These are phyloP conservation scores for Sycophila texana DNA, from an alignment of 2,888 invertebrate species.

Conservation along the genomic window DNA sequence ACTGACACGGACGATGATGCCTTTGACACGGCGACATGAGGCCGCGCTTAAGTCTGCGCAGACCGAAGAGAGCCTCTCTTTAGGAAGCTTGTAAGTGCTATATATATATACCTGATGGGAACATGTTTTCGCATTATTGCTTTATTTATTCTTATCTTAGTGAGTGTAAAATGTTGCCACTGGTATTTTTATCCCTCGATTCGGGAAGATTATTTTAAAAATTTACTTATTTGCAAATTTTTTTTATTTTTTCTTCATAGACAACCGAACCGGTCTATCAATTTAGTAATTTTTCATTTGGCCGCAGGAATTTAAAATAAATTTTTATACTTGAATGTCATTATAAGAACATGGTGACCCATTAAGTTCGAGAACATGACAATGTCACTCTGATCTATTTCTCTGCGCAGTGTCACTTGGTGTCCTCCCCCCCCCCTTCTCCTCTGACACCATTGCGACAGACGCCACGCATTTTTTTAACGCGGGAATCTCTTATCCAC, in stretches of 20 bases:
- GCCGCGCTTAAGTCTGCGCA: slow-evolving; percentile 67
- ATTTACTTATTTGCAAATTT: too few relatives aligned
- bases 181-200: not conserved
- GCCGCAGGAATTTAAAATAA: too few relatives aligned
- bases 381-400: not conserved
- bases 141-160: slow-evolving; percentile 6
- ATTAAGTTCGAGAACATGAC: not conserved
- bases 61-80: slow-evolving; percentile 26
- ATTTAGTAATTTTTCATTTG: too few relatives aligned
- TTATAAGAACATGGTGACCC: not conserved
- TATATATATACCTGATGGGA: slow-evolving; percentile 28
- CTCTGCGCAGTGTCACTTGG: slow-evolving; percentile 4
- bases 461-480: slow-evolving; percentile 61
- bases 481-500: slow-evolving; percentile 58
- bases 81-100: slow-evolving; percentile 33
- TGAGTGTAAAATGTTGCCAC: not conserved
- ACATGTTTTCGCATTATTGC: slow-evolving; percentile 9
- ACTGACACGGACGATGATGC: slow-evolving; percentile 61
- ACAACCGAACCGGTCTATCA: too few relatives aligned
- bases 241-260: too few relatives aligned
- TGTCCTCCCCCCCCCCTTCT: too few relatives aligned
- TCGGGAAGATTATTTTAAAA: not conserved
- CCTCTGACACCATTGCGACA: slow-evolving; percentile 56
- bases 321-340: too few relatives aligned
- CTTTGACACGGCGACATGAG: slow-evolving; percentile 71